A percentile compares a stretch with the other conserved stretches of the same genome.
Evolutionary conservation across 2,113 vertebrate genomes (phyloP).

Genomic region (Hydrolagus affinis): DNA sequence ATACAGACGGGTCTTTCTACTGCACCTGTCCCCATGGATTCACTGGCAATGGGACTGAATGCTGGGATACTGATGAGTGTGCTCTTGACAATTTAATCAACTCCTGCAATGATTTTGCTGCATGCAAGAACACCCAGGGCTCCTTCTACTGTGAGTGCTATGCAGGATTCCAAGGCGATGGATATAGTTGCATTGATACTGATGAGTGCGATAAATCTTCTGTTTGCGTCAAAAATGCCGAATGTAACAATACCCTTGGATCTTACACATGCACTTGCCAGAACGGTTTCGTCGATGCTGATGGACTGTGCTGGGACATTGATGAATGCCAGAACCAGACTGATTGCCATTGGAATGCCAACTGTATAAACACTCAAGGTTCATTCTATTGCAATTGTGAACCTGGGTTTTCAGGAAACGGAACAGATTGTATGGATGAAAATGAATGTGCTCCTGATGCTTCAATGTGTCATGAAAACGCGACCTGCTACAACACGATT

Average conservation of each 20-base stretch:
- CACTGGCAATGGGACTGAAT: conserved; percentile 56
- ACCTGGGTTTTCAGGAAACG: conserved; percentile 55
- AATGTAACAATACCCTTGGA: conserved; percentile 56
- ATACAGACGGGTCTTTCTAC: conserved; percentile 54
- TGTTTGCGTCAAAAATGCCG: conserved; percentile 53
- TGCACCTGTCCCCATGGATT: conserved; percentile 58
- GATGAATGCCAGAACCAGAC: conserved; percentile 47
- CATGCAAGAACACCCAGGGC: conserved; percentile 55
- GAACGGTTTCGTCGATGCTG: conserved; percentile 42
- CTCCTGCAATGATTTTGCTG: conserved; percentile 51
- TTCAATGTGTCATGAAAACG: conserved; percentile 46
- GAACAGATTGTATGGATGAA: conserved; percentile 54
- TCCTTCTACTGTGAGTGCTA: conserved; percentile 58
- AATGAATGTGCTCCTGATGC: conserved; percentile 50
- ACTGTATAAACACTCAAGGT: conserved; percentile 46
- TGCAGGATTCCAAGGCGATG: conserved; percentile 56
- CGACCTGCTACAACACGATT: conserved; percentile 55
- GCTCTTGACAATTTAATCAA: conserved; percentile 45
- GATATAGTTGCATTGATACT: conserved; percentile 54
- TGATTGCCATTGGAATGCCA: conserved; percentile 47
- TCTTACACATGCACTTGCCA: conserved; percentile 56
- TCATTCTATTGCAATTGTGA: conserved; percentile 59
- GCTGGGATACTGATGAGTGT: conserved; percentile 64
- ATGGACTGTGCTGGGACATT: conserved; percentile 52
- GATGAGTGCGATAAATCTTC: conserved; percentile 54